phyloP scores from a whole-genome alignment of 2,113 vertebrate genomes.

The Thinocorus orbignyianus region DNA sequence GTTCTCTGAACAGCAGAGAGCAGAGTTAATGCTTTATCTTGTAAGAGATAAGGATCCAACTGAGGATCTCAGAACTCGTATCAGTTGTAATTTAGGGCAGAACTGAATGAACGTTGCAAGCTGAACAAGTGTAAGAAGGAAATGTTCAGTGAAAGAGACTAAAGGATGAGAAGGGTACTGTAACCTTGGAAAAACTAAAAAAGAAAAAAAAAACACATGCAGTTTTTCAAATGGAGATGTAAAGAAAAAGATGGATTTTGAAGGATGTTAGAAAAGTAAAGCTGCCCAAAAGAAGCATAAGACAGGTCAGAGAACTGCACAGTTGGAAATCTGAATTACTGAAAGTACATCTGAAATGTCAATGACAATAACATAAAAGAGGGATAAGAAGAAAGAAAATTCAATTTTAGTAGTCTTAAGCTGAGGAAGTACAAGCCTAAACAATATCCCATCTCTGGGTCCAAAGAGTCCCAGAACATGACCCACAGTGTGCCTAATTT shows the following conservation, averaged over 20 bases:
- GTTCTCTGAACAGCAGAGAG: neutral
- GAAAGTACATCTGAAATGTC: neutral
- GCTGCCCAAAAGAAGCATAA: neutral
- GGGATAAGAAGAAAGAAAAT: neutral
- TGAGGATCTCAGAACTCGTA: neutral
- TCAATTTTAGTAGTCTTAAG: neutral
- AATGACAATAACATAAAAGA: neutral
- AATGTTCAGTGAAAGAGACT: neutral
- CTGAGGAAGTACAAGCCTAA: neutral
- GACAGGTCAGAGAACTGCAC: neutral
- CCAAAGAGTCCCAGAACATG: rapidly evolving
- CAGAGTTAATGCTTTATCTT: neutral
- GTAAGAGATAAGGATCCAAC: neutral
- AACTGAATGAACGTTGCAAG: neutral
- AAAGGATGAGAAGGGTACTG: neutral
- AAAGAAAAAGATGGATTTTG: neutral
- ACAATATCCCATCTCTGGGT: neutral
- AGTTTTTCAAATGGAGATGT: neutral
- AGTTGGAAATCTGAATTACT: neutral
- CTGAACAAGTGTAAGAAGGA: neutral
- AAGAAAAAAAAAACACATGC: neutral
- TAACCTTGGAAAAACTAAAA: neutral
- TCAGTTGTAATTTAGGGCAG: neutral
- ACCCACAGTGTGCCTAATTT: neutral
- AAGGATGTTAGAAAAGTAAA: neutral